phyloP scores from a whole-genome alignment of 1,140 invertebrate species.

The Aphaenogaster ashmeadi region DNA sequence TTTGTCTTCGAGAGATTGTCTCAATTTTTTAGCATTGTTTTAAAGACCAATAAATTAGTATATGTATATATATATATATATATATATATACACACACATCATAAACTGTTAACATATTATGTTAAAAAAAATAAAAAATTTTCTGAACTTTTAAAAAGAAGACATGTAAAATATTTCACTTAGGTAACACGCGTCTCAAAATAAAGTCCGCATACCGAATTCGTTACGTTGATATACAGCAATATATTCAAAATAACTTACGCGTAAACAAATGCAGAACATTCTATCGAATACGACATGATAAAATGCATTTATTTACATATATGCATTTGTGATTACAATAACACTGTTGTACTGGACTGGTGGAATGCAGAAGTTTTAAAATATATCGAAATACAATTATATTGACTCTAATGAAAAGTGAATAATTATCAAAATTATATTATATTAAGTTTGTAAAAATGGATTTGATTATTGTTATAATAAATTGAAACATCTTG shows the following conservation, averaged over 20 bases:
- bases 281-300: neutral
- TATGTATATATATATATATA: neutral
- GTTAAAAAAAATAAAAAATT: constrained; percentile 1
- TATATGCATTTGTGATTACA: neutral
- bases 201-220: neutral
- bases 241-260: constrained; percentile 27
- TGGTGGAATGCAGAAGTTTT: neutral
- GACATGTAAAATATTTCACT: neutral
- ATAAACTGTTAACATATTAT: neutral
- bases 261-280: neutral
- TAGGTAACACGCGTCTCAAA: neutral
- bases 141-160: neutral
- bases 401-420: neutral
- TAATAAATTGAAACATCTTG: neutral
- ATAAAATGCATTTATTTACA: constrained; percentile 38
- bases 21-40: neutral
- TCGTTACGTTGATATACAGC: neutral
- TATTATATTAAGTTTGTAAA: neutral
- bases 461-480: neutral
- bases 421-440: constrained; percentile 2
- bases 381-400: neutral
- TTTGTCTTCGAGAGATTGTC: neutral
- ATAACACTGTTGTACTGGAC: neutral
- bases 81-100: neutral
- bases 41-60: neutral